Evolutionary conservation across 2,113 vertebrate species (phyloP).

Genomic region (Acanthisitta chloris): DNA sequence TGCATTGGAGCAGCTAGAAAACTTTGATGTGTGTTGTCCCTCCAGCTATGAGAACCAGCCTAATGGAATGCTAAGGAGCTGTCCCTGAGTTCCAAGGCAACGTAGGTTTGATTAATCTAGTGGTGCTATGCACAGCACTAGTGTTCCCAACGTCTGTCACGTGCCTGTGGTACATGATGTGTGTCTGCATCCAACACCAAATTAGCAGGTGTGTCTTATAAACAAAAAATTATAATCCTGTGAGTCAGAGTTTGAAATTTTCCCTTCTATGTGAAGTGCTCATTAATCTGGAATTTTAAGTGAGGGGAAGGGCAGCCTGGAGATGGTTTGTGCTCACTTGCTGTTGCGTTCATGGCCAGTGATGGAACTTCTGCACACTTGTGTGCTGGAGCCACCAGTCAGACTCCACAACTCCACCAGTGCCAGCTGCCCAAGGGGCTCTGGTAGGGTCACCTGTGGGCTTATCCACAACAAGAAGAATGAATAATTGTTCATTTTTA

Average conservation of each 20-base stretch:
- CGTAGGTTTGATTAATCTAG: neutral
- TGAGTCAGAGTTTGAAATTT: conserved; percentile 49
- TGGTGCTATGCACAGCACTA: neutral
- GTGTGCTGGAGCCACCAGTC: rapidly evolving
- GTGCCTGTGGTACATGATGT: neutral
- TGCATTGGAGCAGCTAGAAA: neutral
- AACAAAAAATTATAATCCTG: conserved; percentile 46
- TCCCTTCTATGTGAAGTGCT: conserved; percentile 15
- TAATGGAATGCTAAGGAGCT: neutral
- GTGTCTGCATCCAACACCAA: neutral
- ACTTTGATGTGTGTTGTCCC: neutral
- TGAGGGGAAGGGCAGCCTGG: conserved; percentile 28
- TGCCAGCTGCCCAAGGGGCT: neutral
- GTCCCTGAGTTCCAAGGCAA: neutral
- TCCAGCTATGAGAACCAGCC: neutral
- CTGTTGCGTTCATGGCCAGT: neutral
- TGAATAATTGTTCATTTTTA: neutral
- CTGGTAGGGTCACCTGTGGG: neutral
- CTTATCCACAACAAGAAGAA: neutral
- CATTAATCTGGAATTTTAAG: conserved; percentile 66
- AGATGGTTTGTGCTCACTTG: neutral
- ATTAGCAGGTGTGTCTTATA: conserved; percentile 57
- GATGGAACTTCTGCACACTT: neutral
- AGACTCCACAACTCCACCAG: rapidly evolving
- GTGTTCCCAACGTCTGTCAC: neutral